These are phyloP conservation scores for Vanessa tameamea DNA, from an alignment of 1,140 invertebrate species.

Conservation along the genomic window DNA sequence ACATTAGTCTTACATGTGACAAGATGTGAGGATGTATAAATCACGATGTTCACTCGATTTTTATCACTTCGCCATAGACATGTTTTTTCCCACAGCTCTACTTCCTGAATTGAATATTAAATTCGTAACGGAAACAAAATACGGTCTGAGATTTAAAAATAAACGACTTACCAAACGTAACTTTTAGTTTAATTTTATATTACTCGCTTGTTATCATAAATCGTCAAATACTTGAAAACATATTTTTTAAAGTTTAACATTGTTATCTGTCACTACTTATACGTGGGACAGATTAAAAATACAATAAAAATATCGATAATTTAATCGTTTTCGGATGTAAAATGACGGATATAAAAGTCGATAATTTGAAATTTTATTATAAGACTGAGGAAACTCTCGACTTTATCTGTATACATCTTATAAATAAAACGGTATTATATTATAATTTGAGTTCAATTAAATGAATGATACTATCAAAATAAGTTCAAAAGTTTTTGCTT, in stretches of 20 bases:
- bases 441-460: slow-evolving; percentile 4
- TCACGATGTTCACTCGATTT: slow-evolving; percentile 44
- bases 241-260: neutral
- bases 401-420: slow-evolving; percentile 1
- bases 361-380: slow-evolving; percentile 2
- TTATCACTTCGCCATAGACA: slow-evolving; percentile 43
- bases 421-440: neutral
- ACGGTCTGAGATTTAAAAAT: neutral
- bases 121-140: slow-evolving; percentile 35
- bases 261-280: neutral
- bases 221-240: too few species aligned
- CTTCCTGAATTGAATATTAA: slow-evolving; percentile 50
- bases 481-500: neutral
- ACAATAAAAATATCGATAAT: neutral
- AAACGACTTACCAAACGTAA: neutral
- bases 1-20: slow-evolving; percentile 31
- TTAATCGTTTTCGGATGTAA: neutral
- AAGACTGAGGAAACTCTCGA: neutral
- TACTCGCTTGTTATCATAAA: too few species aligned
- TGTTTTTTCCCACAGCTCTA: slow-evolving; percentile 48
- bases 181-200: neutral
- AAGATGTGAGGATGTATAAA: slow-evolving; percentile 43
- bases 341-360: neutral
- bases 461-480: neutral
- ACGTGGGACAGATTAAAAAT: slow-evolving; percentile 3